Percentiles rank a stretch among this genome's conserved stretches.
Evolutionary conservation across 2,113 vertebrate genomes (phyloP).

Genomic region (Lipophrys pholis): DNA sequence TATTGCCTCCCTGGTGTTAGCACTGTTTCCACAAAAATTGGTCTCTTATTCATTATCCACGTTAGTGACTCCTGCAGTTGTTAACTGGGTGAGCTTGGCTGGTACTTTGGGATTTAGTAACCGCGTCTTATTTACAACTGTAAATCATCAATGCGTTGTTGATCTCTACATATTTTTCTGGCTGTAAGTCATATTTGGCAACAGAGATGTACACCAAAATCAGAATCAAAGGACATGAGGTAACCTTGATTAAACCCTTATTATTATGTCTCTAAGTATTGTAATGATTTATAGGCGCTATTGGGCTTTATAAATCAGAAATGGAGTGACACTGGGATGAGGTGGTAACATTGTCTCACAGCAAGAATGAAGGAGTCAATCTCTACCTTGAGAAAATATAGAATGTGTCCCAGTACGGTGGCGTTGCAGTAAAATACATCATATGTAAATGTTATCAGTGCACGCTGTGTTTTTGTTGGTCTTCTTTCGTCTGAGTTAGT

Average conservation of each 20-base stretch:
- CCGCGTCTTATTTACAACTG: not conserved
- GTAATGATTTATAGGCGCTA: not conserved
- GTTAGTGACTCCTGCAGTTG: constrained; percentile 5
- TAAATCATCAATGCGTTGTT: not conserved
- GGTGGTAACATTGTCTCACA: too few relatives aligned
- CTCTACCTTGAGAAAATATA: too few relatives aligned
- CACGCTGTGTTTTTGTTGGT: too few relatives aligned
- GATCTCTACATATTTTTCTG: not conserved
- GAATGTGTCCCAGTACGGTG: too few relatives aligned
- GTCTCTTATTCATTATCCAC: constrained; percentile 19
- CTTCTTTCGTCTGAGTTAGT: too few relatives aligned
- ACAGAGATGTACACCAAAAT: not conserved
- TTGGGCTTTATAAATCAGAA: not conserved
- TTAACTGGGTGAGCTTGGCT: not conserved
- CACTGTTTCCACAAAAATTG: constrained; percentile 10
- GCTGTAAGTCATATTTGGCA: not conserved
- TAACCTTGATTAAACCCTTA: too few relatives aligned
- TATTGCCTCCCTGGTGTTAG: constrained; percentile 37
- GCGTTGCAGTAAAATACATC: too few relatives aligned
- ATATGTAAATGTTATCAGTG: too few relatives aligned
- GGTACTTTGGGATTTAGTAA: not conserved
- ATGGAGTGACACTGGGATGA: too few relatives aligned
- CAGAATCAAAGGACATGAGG: not conserved
- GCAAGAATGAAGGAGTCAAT: too few relatives aligned
- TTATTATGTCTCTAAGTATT: not conserved